phyloP scores from a whole-genome alignment of 2,888 invertebrate genomes.

The Cosmia trapezina region DNA sequence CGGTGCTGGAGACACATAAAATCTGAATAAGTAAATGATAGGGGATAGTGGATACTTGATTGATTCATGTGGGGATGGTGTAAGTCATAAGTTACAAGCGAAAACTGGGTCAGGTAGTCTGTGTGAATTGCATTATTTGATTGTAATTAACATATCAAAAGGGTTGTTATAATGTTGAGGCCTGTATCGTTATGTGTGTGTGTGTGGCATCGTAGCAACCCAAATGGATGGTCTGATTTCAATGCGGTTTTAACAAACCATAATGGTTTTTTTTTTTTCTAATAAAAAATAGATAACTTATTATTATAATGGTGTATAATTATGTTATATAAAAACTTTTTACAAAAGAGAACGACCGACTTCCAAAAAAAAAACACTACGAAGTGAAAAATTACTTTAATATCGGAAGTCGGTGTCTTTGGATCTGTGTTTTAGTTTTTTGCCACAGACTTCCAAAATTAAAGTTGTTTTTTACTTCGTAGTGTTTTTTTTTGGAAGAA shows the following conservation, averaged over 20 bases:
- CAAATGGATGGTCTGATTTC: background rate
- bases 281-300: background rate
- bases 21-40: constrained; percentile 85
- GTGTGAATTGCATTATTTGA: too few species aligned
- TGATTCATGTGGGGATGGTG: constrained; percentile 74
- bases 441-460: too few species aligned
- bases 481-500: too few species aligned
- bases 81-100: constrained; percentile 58
- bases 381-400: too few species aligned
- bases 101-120: background rate
- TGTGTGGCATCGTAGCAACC: background rate
- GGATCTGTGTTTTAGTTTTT: too few species aligned
- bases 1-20: constrained; percentile 76
- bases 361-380: too few species aligned
- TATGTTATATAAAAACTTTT: too few species aligned
- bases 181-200: too few species aligned
- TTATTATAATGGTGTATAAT: background rate
- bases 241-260: background rate
- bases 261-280: background rate
- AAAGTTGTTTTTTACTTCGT: too few species aligned
- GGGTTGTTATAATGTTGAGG: background rate
- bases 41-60: constrained; percentile 81
- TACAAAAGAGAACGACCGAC: too few species aligned
- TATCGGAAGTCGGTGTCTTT: too few species aligned
- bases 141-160: background rate